Base-by-base conservation (phyloP, 2,888 invertebrate species). In the Caenorhabditis uteleia region DNA sequence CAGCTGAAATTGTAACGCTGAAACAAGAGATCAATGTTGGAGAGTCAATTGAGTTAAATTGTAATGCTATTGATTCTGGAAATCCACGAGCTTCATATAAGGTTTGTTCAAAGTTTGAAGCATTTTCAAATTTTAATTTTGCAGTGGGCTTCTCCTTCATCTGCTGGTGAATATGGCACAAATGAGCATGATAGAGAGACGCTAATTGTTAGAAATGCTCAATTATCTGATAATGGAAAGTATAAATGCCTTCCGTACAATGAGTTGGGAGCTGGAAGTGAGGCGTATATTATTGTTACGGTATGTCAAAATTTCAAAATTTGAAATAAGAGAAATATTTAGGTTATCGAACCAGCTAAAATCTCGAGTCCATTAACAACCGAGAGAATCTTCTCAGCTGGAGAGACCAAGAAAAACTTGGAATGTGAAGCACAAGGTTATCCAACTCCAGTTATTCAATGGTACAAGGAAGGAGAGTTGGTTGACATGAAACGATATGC, bases 191-290 rank as follows among this genome's bases (percentile, higher is more conserved):
- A 60, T 25, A 36, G 58, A 3, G 47, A 59, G 26, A 55, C 36
- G 12, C 44, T 73, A n/a, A 48, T 58, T 10, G 57, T 75, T 18
- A 48, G 54, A 43, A 90, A 91, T 0, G 92, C 92, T 14, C 90
- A 90, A 12, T 85, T 94, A 68, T 90, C 91, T 83, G 91, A 91
- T 46, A 88, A 91, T 67, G 91, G 91, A 77, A 92, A 91, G 87
- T 93, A 92, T 86, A 90, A 91, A 0, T 95, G 95, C 83, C 88
- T 89, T 72, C 92, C 92, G 0, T 88, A 88, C 84, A 93, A 92
- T 84, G 89, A 90, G 12, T 92, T 92, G 0, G 94, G 93, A 0
- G 89, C 89, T 75, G 90, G 91, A 46, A 87, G 88, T 55, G 86
- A 88, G 43, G 89, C 89, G 21, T 88, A 88, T 31, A 88, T 89